phyloP scores from a whole-genome alignment of 2,113 vertebrate species.

The Ailurus styani region DNA sequence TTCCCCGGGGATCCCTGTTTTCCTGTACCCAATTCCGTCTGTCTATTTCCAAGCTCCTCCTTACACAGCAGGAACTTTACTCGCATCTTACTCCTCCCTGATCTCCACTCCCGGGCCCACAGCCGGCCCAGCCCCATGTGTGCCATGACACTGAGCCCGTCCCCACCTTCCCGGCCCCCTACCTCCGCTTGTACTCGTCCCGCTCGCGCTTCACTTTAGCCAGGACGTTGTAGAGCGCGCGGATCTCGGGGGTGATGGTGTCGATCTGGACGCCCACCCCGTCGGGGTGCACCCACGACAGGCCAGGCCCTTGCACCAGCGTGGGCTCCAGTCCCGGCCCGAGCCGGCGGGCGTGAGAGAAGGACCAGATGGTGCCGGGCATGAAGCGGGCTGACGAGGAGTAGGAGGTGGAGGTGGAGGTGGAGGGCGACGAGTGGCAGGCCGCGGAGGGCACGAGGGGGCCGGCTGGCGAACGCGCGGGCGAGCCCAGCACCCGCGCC shows the following conservation, averaged over 20 bases:
- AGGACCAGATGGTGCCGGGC: conserved; percentile 96
- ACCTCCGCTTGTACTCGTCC: conserved; percentile 97
- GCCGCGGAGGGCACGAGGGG: conserved; percentile 45
- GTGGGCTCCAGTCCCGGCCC: conserved; percentile 88
- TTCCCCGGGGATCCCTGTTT: background rate
- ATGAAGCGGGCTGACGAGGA: conserved; percentile 84
- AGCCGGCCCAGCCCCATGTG: background rate
- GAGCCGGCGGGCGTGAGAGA: conserved; percentile 91
- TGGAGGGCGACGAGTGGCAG: conserved; percentile 46
- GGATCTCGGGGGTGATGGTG: conserved; percentile 97
- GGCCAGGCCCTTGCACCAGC: conserved; percentile 90
- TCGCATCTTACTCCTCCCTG: background rate
- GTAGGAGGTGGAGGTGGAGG: conserved; percentile 72
- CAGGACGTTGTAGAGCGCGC: conserved; percentile 97
- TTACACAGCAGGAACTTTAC: background rate
- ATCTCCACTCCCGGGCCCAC: background rate
- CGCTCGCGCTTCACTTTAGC: conserved; percentile 97
- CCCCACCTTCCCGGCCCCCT: conserved; percentile 70
- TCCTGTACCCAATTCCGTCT: background rate
- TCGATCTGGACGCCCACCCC: conserved; percentile 98
- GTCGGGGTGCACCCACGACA: conserved; percentile 95
- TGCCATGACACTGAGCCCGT: background rate
- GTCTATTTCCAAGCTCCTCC: background rate
- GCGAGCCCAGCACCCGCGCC: conserved; percentile 73
- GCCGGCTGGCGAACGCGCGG: conserved; percentile 67